Conservation (phyloP, 2,113 vertebrate genomes). For the Myrmophylax atrothorax region DNA sequence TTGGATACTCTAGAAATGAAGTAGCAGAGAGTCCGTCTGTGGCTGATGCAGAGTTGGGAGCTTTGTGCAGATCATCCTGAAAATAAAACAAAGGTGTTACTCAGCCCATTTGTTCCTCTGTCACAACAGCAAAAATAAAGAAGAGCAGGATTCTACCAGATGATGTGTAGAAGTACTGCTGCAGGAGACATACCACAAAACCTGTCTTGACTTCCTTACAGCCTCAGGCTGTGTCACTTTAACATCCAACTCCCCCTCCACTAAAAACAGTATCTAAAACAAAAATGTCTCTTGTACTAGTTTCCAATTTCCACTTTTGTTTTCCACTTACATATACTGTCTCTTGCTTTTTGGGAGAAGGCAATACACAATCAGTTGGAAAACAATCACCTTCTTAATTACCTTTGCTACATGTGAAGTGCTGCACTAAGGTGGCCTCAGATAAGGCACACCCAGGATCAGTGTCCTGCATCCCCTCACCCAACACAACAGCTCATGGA, state of each 20-base stretch:
- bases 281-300: not conserved
- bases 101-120: not conserved
- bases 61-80: constrained; percentile 50
- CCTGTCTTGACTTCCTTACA: not conserved
- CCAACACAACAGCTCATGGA: not conserved
- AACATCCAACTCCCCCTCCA: not conserved
- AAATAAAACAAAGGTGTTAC: constrained; percentile 33
- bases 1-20: constrained; percentile 85
- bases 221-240: not conserved
- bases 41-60: constrained; percentile 18
- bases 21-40: constrained; percentile 77
- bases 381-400: not conserved
- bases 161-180: not conserved
- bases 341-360: not conserved
- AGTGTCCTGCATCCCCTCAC: not conserved
- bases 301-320: not conserved
- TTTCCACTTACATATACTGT: not conserved
- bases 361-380: not conserved
- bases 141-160: not conserved
- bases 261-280: not conserved
- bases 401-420: fast-evolving
- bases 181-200: not conserved
- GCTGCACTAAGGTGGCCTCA: not conserved
- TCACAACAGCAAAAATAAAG: not conserved
- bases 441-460: not conserved